These are phyloP conservation scores for Nannobrachium achirus DNA, from an alignment of 2,113 vertebrate genomes.

Conservation along the genomic window DNA sequence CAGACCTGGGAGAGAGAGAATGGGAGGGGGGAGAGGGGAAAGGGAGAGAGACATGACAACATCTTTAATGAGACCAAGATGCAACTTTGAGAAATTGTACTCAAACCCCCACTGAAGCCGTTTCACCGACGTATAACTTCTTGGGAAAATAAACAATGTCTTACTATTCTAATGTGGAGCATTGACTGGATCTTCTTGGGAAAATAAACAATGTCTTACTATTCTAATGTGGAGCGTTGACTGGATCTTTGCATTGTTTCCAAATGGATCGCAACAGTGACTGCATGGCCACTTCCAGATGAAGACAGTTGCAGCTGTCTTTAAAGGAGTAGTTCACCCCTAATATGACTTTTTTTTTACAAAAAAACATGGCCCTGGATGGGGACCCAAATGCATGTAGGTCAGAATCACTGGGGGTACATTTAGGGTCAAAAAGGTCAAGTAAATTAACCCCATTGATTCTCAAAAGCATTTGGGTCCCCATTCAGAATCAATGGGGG, in stretches of 20 bases:
- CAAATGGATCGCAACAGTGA: neutral
- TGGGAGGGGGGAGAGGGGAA: neutral
- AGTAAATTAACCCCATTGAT: too few relatives aligned
- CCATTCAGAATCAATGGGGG: too few relatives aligned
- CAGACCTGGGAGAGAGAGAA: conserved; percentile 84
- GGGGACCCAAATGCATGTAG: too few relatives aligned
- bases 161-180: neutral
- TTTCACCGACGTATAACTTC: neutral
- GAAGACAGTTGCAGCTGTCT: neutral
- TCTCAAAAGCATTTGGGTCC: too few relatives aligned
- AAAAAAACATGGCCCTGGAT: too few relatives aligned
- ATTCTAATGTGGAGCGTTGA: neutral
- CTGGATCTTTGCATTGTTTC: too few relatives aligned
- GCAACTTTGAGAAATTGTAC: conserved; percentile 3
- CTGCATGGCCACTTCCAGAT: neutral
- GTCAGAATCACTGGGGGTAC: too few relatives aligned
- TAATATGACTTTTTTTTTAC: too few relatives aligned
- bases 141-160: neutral
- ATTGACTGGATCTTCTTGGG: neutral
- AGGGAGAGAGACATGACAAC: conserved; percentile 34
- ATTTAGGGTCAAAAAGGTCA: too few relatives aligned
- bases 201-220: neutral
- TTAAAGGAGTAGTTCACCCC: too few relatives aligned
- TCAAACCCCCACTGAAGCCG: neutral
- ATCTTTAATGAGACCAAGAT: conserved; percentile 40